Evolutionary conservation across 2,797 vertebrate genomes (phyloP).

Genomic region (Discoglossus pictus): DNA sequence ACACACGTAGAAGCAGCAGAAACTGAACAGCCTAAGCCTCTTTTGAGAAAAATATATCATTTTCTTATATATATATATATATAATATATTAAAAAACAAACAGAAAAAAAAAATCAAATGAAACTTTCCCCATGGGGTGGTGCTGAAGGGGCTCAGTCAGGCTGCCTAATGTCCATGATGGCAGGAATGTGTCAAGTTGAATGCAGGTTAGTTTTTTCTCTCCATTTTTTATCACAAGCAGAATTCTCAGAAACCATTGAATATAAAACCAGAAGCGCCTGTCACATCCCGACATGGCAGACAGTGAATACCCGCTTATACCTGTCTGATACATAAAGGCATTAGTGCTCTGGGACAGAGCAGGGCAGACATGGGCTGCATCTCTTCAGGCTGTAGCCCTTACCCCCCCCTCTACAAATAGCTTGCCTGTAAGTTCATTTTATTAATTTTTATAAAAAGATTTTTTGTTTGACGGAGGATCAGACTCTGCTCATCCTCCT

Average conservation of each 20-base stretch:
- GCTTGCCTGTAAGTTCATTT: constrained; percentile 54
- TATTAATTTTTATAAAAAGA: constrained; percentile 54
- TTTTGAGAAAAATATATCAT: constrained; percentile 79
- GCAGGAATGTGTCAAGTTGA: constrained; percentile 42
- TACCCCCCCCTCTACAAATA: constrained; percentile 24
- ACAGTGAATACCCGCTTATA: constrained; percentile 5
- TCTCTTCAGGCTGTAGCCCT: background rate
- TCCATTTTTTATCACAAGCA: constrained; percentile 5
- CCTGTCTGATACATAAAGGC: constrained; percentile 40
- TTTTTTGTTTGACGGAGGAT: constrained; percentile 50
- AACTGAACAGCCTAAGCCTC: constrained; percentile 59
- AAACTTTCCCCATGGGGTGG: background rate
- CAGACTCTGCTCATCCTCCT: constrained; percentile 51
- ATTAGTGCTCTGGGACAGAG: constrained; percentile 20
- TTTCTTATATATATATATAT: constrained; percentile 44
- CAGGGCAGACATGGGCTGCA: constrained; percentile 3
- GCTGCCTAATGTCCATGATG: background rate
- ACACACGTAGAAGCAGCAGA: constrained; percentile 4
- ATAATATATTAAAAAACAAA: constrained; percentile 59
- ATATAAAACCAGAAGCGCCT: constrained; percentile 4
- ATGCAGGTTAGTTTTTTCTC: constrained; percentile 11
- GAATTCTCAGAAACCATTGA: constrained; percentile 7
- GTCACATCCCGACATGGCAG: constrained; percentile 26
- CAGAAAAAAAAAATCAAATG: too few relatives aligned
- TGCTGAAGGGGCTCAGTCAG: background rate